Percentiles rank a stretch among this genome's conserved stretches.
These are phyloP conservation scores for Saccopteryx leptura DNA, from an alignment of 2,113 vertebrate genomes.

Conservation along the genomic window DNA sequence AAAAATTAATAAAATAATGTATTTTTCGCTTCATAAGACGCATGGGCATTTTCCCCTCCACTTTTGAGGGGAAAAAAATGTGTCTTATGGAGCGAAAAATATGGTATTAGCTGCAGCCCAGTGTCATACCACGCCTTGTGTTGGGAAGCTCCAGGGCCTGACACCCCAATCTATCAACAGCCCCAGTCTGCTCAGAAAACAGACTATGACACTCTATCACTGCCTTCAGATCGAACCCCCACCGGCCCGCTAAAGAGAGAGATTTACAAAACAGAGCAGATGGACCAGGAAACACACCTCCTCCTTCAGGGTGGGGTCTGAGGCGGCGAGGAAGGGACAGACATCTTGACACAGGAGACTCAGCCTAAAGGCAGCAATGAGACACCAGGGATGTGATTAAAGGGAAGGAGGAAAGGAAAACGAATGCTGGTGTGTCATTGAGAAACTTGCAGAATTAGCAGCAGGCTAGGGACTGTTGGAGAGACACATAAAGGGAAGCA, in stretches of 20 bases:
- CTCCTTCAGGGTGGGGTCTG: conserved; percentile 60
- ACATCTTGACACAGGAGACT: conserved; percentile 66
- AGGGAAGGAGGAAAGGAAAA: conserved; percentile 23
- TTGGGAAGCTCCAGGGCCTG: not conserved
- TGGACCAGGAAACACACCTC: conserved; percentile 30
- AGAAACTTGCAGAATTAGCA: conserved; percentile 36
- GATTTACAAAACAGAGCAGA: conserved; percentile 51
- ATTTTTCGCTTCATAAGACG: too few species aligned
- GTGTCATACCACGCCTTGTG: not conserved
- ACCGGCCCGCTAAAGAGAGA: not conserved
- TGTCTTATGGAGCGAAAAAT: too few species aligned
- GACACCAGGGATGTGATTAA: conserved; percentile 43
- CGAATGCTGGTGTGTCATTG: not conserved
- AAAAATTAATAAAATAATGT: too few species aligned
- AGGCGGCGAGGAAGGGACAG: conserved; percentile 24
- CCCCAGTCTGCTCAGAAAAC: not conserved
- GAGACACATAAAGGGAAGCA: conserved; percentile 17
- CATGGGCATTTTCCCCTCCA: too few species aligned
- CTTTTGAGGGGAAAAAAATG: too few species aligned
- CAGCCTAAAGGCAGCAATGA: conserved; percentile 70
- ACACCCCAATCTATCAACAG: too few species aligned
- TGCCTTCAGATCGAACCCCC: not conserved
- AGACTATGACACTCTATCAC: not conserved
- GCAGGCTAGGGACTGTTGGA: not conserved
- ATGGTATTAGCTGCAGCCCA: not conserved